A percentile compares a stretch with the other conserved stretches of the same genome.
Conservation (phyloP, 2,888 invertebrate species). For the Portevinia maculata region DNA sequence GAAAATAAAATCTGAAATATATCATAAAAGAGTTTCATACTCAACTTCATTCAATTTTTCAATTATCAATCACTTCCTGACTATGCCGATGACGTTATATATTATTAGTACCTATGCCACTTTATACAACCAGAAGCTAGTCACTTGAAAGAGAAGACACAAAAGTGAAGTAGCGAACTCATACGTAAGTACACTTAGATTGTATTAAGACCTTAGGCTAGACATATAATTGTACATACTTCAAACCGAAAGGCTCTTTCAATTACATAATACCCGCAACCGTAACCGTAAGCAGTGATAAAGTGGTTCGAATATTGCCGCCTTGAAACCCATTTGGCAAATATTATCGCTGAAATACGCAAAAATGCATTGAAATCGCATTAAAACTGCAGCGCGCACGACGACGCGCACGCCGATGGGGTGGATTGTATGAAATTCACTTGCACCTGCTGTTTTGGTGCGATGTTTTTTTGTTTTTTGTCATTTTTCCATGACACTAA, state of each 20-base stretch:
- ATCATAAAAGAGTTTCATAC: constrained; percentile 32
- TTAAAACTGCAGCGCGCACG: not conserved
- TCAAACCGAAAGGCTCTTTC: not conserved
- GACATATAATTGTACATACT: not conserved
- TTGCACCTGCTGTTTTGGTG: constrained; percentile 49
- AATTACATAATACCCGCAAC: not conserved
- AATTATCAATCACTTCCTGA: constrained; percentile 70
- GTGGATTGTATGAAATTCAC: constrained; percentile 54
- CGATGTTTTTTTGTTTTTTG: constrained; percentile 8
- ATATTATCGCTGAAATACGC: too few species aligned
- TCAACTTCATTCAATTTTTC: constrained; percentile 62
- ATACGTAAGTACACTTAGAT: not conserved
- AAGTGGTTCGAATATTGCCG: constrained; percentile 4
- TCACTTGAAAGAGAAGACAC: constrained; percentile 12
- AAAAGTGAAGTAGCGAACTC: not conserved
- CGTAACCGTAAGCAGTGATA: not conserved
- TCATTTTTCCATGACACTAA: constrained; percentile 66
- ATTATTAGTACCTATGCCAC: constrained; percentile 10
- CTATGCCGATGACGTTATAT: constrained; percentile 15
- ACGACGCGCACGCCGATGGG: constrained; percentile 28
- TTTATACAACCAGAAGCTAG: constrained; percentile 2
- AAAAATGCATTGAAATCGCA: too few species aligned
- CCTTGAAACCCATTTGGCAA: not conserved
- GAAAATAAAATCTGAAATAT: constrained; percentile 1
- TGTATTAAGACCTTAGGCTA: too few species aligned